Percentiles rank a stretch among this genome's conserved stretches.
Conservation (phyloP, 2,113 vertebrate species). For the Brachyhypopomus occidentalis region DNA sequence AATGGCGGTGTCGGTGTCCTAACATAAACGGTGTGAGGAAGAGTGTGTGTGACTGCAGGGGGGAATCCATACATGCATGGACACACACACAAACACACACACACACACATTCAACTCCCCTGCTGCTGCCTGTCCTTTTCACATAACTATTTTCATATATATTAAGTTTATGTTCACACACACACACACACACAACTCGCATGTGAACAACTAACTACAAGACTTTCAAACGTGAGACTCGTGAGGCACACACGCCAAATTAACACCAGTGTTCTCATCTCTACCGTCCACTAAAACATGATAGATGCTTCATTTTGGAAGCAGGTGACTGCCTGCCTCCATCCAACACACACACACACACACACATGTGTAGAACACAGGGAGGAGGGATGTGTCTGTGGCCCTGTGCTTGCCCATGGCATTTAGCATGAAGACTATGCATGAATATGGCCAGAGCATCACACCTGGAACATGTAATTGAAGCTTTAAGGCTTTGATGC, state of each 20-base stretch:
- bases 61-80: conserved; percentile 12
- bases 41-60: conserved; percentile 33
- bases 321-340: not conserved
- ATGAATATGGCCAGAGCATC: conserved; percentile 58
- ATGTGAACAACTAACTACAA: conserved; percentile 11
- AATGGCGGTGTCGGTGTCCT: conserved; percentile 61
- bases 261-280: too few species aligned
- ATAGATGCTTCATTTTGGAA: too few species aligned
- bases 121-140: conserved; percentile 38
- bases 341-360: not conserved
- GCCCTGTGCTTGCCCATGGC: conserved; percentile 46
- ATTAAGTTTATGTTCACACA: not conserved
- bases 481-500: conserved; percentile 70
- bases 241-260: conserved; percentile 19
- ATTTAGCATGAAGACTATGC: conserved; percentile 52
- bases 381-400: conserved; percentile 3
- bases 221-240: conserved; percentile 9
- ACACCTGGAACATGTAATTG: conserved; percentile 65
- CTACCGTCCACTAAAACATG: too few species aligned
- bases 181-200: not conserved
- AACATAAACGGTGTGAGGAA: conserved; percentile 53
- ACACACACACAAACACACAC: conserved; percentile 16
- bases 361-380: not conserved
- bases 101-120: conserved; percentile 28
- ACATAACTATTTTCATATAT: conserved; percentile 33